These are phyloP conservation scores for Perodicticus potto DNA, from an alignment of 2,797 vertebrate species.

Conservation along the genomic window DNA sequence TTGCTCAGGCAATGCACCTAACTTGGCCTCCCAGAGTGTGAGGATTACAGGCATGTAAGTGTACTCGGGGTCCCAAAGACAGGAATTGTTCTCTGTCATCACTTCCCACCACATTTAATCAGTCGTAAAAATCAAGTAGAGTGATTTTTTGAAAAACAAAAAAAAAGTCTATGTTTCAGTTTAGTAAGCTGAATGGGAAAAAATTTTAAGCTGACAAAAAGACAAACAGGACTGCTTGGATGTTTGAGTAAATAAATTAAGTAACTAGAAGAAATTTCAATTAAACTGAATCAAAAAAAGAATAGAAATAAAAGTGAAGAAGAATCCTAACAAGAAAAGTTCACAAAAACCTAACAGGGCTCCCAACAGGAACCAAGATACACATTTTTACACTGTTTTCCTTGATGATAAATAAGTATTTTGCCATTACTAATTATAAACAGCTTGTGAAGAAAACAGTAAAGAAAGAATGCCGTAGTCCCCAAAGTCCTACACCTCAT, in stretches of 20 bases:
- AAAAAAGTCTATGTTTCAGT: neutral
- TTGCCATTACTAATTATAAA: conserved; percentile 24
- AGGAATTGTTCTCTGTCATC: neutral
- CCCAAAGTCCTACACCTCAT: neutral
- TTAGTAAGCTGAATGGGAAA: neutral
- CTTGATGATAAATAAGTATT: neutral
- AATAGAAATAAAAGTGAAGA: neutral
- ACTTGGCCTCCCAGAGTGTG: too few species aligned
- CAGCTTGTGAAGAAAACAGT: neutral
- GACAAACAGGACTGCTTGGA: neutral
- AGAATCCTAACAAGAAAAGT: neutral
- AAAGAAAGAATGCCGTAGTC: neutral
- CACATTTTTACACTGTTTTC: neutral
- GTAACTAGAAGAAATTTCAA: neutral
- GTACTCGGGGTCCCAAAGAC: neutral
- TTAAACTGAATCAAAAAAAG: neutral
- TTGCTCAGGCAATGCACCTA: too few species aligned
- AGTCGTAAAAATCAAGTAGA: neutral
- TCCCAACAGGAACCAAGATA: neutral
- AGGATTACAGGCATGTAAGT: too few species aligned
- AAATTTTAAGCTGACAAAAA: neutral
- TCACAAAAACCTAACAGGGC: neutral
- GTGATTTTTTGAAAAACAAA: neutral
- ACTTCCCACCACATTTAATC: neutral
- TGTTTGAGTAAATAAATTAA: neutral